These are phyloP conservation scores for Drosophila melanocephala DNA, from an alignment of 2,888 invertebrate genomes.

Conservation along the genomic window DNA sequence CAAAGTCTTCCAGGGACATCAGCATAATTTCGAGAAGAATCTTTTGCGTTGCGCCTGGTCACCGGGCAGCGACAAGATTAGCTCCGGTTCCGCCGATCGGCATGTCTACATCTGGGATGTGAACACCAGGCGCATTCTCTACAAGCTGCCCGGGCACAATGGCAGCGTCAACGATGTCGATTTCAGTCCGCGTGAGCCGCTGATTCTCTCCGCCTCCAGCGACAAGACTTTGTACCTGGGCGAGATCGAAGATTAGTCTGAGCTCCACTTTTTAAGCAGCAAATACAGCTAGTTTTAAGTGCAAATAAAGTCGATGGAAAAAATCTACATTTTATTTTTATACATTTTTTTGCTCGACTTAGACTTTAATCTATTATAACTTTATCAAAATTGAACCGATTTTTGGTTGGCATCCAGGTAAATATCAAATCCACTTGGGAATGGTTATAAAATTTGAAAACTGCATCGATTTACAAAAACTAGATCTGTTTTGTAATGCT, in stretches of 20 bases:
- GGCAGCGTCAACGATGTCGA: slow-evolving; percentile 98
- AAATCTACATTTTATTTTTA: background rate
- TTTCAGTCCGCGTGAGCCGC: slow-evolving; percentile 97
- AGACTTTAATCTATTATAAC: background rate
- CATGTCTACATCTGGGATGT: slow-evolving; percentile 99
- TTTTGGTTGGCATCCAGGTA: background rate
- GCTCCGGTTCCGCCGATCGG: slow-evolving; percentile 96
- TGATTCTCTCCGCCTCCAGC: slow-evolving; percentile 96
- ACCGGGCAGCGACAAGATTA: slow-evolving; percentile 93
- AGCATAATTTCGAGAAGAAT: slow-evolving; percentile 99
- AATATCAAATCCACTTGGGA: background rate
- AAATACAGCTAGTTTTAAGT: background rate
- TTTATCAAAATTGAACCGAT: background rate
- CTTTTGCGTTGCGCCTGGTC: slow-evolving; percentile 97
- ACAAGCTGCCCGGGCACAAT: slow-evolving; percentile 98
- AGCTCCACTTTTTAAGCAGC: background rate
- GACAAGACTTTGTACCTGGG: slow-evolving; percentile 98
- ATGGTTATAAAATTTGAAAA: background rate
- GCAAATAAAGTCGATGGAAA: slow-evolving; percentile 3
- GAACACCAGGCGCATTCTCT: slow-evolving; percentile 94
- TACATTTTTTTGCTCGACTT: background rate
- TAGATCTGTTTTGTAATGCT: background rate
- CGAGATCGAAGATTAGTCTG: slow-evolving; percentile 91
- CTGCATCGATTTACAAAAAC: background rate
- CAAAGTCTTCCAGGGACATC: slow-evolving; percentile 96